Base-by-base conservation (phyloP, 30 jellyfish, hydroid and myxozoan genomes). In the Catostylus mosaicus region DNA sequence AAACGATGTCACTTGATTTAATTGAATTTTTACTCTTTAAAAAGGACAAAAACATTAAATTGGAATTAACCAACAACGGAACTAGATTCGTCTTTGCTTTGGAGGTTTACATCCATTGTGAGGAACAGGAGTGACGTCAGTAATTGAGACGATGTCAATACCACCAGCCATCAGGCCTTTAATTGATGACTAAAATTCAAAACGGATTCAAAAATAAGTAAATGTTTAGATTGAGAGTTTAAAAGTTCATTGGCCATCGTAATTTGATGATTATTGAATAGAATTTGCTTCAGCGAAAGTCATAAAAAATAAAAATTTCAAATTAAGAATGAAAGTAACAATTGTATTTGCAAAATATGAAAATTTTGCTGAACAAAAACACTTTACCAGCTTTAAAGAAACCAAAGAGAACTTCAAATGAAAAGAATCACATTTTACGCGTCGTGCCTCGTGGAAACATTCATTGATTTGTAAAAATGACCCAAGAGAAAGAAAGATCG, bases 41-140 rank as follows among this genome's bases (percentile, higher is more conserved):
- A n/a, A n/a, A n/a, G n/a, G n/a, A n/a, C n/a, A n/a, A n/a, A n/a
- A n/a, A n/a, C n/a, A n/a, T n/a, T n/a, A n/a, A n/a, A n/a, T n/a
- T n/a, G n/a, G n/a, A n/a, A n/a, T n/a, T n/a, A n/a, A n/a, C n/a
- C n/a, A n/a, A n/a, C n/a, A n/a, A n/a, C n/a, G n/a, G n/a, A 3
- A 30, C 80, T 56, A 94, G 19, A 94, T 54, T 67, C 99, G 69
- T 71, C 99, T 78, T 67, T 94, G 99, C 63, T 94, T 94, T 14
- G 91, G 90, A n/a, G 99, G 99, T 43, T 81, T 77, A 38, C 91
- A 90, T 46, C 99, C 99, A 54, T 94, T 94, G 67, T 86, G 97
- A 20, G 99, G 99, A 33, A 88, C 87, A 0, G 99, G 99, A 2
- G 99, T 94, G 31, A 81, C 92, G 78, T 94, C 99, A 11, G 99